A percentile compares a stretch with the other conserved stretches of the same genome.
phyloP scores from a whole-genome alignment of 1,140 invertebrate genomes.

The Trissolcus basalis region DNA sequence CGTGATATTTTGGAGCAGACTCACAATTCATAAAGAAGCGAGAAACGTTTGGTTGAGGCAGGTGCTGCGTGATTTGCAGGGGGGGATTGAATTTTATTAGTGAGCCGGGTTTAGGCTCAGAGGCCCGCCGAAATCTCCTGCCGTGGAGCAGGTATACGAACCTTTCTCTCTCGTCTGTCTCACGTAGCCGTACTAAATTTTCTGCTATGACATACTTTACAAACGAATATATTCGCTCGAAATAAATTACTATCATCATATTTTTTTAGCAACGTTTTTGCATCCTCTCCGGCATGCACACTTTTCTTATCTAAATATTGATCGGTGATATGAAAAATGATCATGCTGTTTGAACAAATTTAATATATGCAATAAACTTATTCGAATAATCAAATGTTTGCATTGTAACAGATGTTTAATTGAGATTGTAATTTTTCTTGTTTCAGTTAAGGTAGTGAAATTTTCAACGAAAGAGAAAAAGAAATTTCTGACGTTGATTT shows the following conservation, averaged over 20 bases:
- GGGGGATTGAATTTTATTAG: slow-evolving; percentile 45
- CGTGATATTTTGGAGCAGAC: slow-evolving; percentile 30
- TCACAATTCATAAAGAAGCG: slow-evolving; percentile 32
- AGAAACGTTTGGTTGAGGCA: slow-evolving; percentile 16
- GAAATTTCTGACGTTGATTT: too few species aligned
- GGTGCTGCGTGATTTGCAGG: slow-evolving; percentile 41
- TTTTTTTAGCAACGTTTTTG: not conserved
- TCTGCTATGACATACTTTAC: slow-evolving; percentile 28
- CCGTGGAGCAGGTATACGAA: slow-evolving; percentile 38
- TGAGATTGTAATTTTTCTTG: not conserved
- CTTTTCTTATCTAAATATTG: not conserved
- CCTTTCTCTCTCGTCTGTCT: slow-evolving; percentile 28
- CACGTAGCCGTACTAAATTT: slow-evolving; percentile 18
- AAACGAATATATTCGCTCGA: slow-evolving; percentile 5
- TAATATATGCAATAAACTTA: too few species aligned
- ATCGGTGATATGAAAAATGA: too few species aligned
- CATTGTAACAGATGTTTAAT: too few species aligned
- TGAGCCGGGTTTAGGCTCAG: slow-evolving; percentile 24
- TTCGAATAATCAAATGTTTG: too few species aligned
- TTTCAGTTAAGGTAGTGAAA: slow-evolving; percentile 22
- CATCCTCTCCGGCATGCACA: not conserved
- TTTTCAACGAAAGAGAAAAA: too few species aligned
- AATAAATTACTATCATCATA: slow-evolving; percentile 6
- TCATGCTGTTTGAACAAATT: too few species aligned
- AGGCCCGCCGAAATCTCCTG: slow-evolving; percentile 19